Percentiles rank a stretch among this genome's conserved stretches.
Evolutionary conservation across 1,140 invertebrate species (phyloP).

Genomic region (Acromyrmex charruanus): DNA sequence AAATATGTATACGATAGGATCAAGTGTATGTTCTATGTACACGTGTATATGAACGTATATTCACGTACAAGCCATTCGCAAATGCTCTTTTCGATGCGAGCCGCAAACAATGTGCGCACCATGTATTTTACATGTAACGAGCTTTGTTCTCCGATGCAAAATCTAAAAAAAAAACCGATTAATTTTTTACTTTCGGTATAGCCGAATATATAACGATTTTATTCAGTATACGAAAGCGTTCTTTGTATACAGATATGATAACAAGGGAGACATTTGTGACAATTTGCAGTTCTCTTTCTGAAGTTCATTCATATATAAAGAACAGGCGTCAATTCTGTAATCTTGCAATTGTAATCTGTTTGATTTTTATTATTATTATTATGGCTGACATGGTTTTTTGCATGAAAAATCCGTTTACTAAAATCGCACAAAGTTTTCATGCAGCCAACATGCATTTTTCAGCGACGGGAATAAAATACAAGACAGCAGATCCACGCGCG

Average conservation of each 20-base stretch:
- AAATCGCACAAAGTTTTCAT: neutral
- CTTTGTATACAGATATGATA: neutral
- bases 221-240: neutral
- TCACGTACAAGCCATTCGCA: constrained; percentile 34
- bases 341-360: neutral
- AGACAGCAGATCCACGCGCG: neutral
- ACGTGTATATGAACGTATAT: neutral
- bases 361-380: neutral
- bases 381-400: neutral
- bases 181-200: constrained; percentile 6
- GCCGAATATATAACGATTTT: neutral
- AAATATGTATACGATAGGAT: constrained; percentile 39
- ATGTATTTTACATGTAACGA: constrained; percentile 50
- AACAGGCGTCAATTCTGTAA: neutral
- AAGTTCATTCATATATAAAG: neutral
- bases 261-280: neutral
- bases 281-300: neutral
- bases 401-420: constrained; percentile 7
- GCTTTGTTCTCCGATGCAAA: neutral
- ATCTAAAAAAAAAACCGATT: constrained; percentile 39
- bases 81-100: constrained; percentile 57
- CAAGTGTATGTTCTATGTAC: constrained; percentile 18
- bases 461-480: neutral
- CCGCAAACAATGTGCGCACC: constrained; percentile 37
- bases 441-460: neutral